Percentiles rank a stretch among this genome's conserved stretches.
Evolutionary conservation across 2,888 invertebrate genomes (phyloP).

Genomic region (Pseudanteris insignis): DNA sequence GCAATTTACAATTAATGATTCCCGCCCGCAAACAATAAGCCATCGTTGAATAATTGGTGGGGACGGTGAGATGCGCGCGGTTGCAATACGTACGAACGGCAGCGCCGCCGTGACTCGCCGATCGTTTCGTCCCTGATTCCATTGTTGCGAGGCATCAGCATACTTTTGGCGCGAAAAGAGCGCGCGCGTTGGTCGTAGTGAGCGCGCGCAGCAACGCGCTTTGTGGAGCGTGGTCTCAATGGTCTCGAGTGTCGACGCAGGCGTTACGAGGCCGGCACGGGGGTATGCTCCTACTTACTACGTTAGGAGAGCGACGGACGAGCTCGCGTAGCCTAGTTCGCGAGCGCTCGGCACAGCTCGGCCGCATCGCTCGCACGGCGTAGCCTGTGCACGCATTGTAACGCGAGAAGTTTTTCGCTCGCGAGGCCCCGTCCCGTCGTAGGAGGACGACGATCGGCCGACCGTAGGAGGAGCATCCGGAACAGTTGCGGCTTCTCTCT

Average conservation of each 20-base stretch:
- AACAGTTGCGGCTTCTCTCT: conserved; percentile 27
- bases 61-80: too few species aligned
- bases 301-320: conserved; percentile 46
- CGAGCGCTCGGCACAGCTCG: not conserved
- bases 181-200: conserved; percentile 12
- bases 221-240: conserved; percentile 35
- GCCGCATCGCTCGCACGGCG: too few species aligned
- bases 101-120: conserved; percentile 28
- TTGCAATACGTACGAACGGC: conserved; percentile 29
- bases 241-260: conserved; percentile 30
- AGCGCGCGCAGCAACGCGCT: conserved; percentile 22
- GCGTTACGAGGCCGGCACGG: conserved; percentile 33
- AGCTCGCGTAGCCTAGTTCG: conserved; percentile 54
- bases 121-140: conserved; percentile 33
- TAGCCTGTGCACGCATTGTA: too few species aligned
- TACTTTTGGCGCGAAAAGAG: conserved; percentile 33
- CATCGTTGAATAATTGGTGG: too few species aligned
- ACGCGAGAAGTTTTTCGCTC: too few species aligned
- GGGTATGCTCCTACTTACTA: conserved; percentile 37
- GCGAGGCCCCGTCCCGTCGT: conserved; percentile 6
- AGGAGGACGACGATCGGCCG: conserved; percentile 29
- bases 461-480: conserved; percentile 39
- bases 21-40: too few species aligned
- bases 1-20: too few species aligned
- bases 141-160: conserved; percentile 32